phyloP scores from a whole-genome alignment of 2,888 invertebrate genomes.

The Ferrisia virgata region DNA sequence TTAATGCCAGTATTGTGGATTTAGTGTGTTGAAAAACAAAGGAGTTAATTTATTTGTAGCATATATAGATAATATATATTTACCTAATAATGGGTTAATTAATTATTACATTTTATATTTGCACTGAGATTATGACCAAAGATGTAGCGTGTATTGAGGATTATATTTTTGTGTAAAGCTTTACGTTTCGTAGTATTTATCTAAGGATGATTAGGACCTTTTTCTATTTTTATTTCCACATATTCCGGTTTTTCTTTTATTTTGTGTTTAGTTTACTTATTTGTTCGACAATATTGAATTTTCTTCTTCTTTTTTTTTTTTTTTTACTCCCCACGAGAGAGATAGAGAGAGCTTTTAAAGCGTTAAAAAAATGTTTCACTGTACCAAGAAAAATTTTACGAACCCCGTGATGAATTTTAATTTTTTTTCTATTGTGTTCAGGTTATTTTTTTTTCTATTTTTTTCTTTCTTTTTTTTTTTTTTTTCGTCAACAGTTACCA shows the following conservation, averaged over 20 bases:
- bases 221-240: neutral
- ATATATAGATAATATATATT: neutral
- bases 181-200: slow-evolving; percentile 14
- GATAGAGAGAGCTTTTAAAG: neutral
- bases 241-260: neutral
- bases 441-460: neutral
- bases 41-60: slow-evolving; percentile 26
- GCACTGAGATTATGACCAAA: slow-evolving; percentile 44
- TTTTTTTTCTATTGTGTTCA: slow-evolving; percentile 10
- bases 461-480: neutral
- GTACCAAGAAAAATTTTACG: neutral
- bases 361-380: neutral
- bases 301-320: neutral
- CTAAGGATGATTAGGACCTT: neutral
- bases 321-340: neutral
- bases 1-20: slow-evolving; percentile 32
- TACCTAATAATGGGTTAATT: neutral
- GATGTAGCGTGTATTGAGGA: slow-evolving; percentile 38
- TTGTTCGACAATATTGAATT: neutral
- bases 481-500: slow-evolving; percentile 17
- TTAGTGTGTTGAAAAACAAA: slow-evolving; percentile 7
- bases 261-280: neutral
- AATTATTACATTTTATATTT: slow-evolving; percentile 28
- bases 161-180: slow-evolving; percentile 25
- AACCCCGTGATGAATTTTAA: slow-evolving; percentile 16